Evolutionary conservation across 2,888 invertebrate species (phyloP).

Genomic region (Stictocephala bisonia): DNA sequence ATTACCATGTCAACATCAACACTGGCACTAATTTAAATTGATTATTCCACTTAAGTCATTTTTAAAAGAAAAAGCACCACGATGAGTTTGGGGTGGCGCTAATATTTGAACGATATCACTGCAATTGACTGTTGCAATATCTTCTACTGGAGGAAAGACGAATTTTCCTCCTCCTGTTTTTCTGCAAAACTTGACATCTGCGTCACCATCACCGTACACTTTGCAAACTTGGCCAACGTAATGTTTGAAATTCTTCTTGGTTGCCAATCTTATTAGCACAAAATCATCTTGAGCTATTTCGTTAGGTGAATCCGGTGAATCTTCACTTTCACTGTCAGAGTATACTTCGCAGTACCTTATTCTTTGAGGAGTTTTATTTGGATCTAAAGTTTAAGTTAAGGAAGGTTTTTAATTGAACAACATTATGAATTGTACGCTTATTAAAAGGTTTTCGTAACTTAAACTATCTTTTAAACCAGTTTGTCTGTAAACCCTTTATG

Average conservation of each 20-base stretch:
- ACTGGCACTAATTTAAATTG: too few relatives aligned
- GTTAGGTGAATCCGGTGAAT: background rate
- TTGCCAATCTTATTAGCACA: background rate
- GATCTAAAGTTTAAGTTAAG: constrained; percentile 14
- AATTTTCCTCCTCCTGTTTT: constrained; percentile 21
- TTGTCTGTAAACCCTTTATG: too few relatives aligned
- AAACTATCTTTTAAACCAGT: too few relatives aligned
- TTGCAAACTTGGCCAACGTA: background rate
- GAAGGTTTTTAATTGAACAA: background rate
- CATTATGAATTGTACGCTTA: too few relatives aligned
- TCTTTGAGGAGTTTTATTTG: background rate
- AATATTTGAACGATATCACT: constrained; percentile 11
- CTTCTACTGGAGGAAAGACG: background rate
- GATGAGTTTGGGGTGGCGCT: too few relatives aligned
- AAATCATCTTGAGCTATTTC: background rate
- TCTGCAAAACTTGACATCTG: constrained; percentile 7
- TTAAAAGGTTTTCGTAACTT: too few relatives aligned
- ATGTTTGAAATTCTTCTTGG: background rate
- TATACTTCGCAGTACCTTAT: background rate
- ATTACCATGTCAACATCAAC: too few relatives aligned
- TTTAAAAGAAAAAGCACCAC: too few relatives aligned
- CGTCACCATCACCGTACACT: background rate
- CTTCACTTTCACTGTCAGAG: background rate
- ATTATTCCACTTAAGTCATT: too few relatives aligned
- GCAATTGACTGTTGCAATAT: background rate